These are phyloP conservation scores for Cephus pygmeus DNA, from an alignment of 2,888 invertebrate species.

Conservation along the genomic window DNA sequence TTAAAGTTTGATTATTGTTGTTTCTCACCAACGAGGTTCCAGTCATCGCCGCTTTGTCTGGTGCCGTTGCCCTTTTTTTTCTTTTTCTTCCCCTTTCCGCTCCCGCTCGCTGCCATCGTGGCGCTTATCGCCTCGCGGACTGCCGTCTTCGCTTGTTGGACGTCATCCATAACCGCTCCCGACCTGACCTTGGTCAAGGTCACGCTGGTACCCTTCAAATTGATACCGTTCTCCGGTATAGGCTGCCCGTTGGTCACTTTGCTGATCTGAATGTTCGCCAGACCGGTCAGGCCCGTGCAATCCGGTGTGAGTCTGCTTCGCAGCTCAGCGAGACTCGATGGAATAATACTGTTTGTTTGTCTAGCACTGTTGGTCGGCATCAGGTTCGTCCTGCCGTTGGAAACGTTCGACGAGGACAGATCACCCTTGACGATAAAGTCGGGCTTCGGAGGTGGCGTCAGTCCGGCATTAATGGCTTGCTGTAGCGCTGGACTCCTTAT, in stretches of 20 bases:
- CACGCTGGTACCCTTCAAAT: constrained; percentile 61
- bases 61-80: constrained; percentile 61
- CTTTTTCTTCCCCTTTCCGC: constrained; percentile 59
- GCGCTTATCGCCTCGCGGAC: constrained; percentile 47
- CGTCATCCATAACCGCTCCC: constrained; percentile 30
- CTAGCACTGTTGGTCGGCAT: constrained; percentile 22
- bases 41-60: constrained; percentile 62
- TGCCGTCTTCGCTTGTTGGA: constrained; percentile 39
- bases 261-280: constrained; percentile 63
- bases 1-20: constrained; percentile 49
- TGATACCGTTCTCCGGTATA: constrained; percentile 63
- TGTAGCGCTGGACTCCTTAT: constrained; percentile 80
- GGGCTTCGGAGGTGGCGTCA: constrained; percentile 60
- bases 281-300: constrained; percentile 51
- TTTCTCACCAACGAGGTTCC: constrained; percentile 66
- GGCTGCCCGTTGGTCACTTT: constrained; percentile 61
- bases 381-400: constrained; percentile 29
- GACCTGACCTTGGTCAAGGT: constrained; percentile 59
- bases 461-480: constrained; percentile 62
- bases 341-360: constrained; percentile 50
- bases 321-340: constrained; percentile 56
- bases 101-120: constrained; percentile 37
- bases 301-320: constrained; percentile 52
- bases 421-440: constrained; percentile 63
- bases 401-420: constrained; percentile 24